phyloP scores from a whole-genome alignment of 2,797 vertebrate species.

The Brachymystax lenok region DNA sequence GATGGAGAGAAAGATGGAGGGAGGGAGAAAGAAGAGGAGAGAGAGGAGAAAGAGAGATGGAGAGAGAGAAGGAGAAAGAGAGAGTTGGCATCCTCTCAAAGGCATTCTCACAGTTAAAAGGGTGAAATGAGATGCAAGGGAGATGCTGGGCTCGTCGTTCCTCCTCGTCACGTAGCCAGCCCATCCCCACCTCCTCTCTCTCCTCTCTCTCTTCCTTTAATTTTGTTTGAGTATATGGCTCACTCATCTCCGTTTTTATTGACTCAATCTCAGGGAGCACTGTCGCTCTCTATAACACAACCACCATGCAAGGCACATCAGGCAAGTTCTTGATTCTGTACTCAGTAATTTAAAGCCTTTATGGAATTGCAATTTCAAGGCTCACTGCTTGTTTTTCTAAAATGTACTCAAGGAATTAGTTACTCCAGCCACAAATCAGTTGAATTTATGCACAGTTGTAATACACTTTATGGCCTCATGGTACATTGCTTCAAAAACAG shows the following conservation, averaged over 20 bases:
- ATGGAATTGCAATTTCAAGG: conserved; percentile 99
- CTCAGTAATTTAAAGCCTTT: conserved; percentile 99
- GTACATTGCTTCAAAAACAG: conserved; percentile 99
- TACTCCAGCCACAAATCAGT: conserved; percentile 99
- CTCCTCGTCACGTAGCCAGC: conserved; percentile 40
- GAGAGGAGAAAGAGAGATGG: conserved; percentile 40
- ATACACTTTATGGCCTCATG: conserved; percentile 99
- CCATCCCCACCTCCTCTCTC: conserved; percentile 31
- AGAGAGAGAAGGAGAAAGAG: neutral
- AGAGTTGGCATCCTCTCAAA: conserved; percentile 49
- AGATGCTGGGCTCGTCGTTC: conserved; percentile 38
- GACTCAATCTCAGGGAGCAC: conserved; percentile 89
- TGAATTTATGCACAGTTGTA: conserved; percentile 99
- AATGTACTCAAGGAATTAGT: conserved; percentile 99
- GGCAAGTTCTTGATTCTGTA: conserved; percentile 96
- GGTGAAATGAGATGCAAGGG: conserved; percentile 68
- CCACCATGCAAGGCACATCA: conserved; percentile 90
- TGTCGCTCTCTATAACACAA: conserved; percentile 89
- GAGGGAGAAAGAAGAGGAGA: neutral
- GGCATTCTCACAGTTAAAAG: conserved; percentile 62
- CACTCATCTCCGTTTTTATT: conserved; percentile 98
- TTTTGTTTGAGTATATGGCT: conserved; percentile 96
- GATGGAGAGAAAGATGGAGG: conserved; percentile 14
- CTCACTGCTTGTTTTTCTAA: conserved; percentile 99
- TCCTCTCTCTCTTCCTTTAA: conserved; percentile 84